Percentiles rank a stretch among this genome's conserved stretches.
These are phyloP conservation scores for Dolichoris vasculosae DNA, from an alignment of 1,140 invertebrate genomes.

Conservation along the genomic window DNA sequence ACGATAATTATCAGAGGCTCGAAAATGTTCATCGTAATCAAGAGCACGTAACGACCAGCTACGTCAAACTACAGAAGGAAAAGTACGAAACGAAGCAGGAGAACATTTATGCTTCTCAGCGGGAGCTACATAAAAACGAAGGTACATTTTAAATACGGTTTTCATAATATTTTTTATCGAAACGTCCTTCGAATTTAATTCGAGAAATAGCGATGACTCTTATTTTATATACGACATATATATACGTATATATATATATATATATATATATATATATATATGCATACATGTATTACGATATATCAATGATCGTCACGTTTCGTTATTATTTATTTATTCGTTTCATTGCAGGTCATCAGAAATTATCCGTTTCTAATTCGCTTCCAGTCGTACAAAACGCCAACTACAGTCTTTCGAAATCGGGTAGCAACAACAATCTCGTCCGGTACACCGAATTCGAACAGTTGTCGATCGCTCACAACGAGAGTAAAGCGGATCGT, in stretches of 20 bases:
- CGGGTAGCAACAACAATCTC: conserved; percentile 65
- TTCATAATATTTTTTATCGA: conserved; percentile 10
- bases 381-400: conserved; percentile 64
- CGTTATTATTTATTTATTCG: neutral
- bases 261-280: neutral
- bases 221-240: no score
- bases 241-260: neutral
- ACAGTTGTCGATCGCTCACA: conserved; percentile 58
- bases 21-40: conserved; percentile 63
- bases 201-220: no score
- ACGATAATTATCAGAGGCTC: conserved; percentile 68
- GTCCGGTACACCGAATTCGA: conserved; percentile 65
- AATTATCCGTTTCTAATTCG: conserved; percentile 64
- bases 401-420: conserved; percentile 66
- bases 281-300: neutral
- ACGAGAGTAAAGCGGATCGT: conserved; percentile 60
- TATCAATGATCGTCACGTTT: neutral
- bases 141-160: no score
- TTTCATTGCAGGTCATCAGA: conserved; percentile 60
- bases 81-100: conserved; percentile 71
- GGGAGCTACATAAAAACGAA: conserved; percentile 69
- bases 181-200: neutral
- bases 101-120: conserved; percentile 65
- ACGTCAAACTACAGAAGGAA: conserved; percentile 70
- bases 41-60: conserved; percentile 63